Percentiles rank a stretch among this genome's conserved stretches.
Evolutionary conservation across 2,797 vertebrate genomes (phyloP).

Genomic region (Girardinus metallicus): DNA sequence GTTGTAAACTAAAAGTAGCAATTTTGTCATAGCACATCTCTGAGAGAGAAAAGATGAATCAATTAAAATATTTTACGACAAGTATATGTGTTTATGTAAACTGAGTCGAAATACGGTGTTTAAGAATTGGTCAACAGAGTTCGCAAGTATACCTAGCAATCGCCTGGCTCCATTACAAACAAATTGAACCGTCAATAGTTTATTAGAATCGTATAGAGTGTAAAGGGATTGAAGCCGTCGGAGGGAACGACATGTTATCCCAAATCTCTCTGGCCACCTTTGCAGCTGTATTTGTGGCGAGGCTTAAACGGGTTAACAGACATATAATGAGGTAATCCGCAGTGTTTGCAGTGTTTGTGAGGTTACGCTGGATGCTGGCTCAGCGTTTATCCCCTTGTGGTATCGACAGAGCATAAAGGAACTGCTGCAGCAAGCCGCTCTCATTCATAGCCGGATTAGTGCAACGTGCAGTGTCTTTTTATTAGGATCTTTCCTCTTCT

Average conservation of each 20-base stretch:
- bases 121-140: background rate
- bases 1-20: background rate
- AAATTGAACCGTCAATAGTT: background rate
- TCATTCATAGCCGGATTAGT: constrained; percentile 83
- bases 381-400: constrained; percentile 75
- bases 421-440: constrained; percentile 76
- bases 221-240: constrained; percentile 1
- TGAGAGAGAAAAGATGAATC: background rate
- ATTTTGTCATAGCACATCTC: background rate
- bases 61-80: background rate
- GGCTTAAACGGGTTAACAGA: constrained; percentile 69
- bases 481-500: constrained; percentile 30
- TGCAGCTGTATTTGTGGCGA: constrained; percentile 15
- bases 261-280: constrained; percentile 17
- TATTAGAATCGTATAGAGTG: background rate
- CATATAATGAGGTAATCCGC: constrained; percentile 67
- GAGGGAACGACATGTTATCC: constrained; percentile 33
- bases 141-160: background rate
- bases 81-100: background rate
- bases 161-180: background rate
- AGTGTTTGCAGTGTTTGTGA: constrained; percentile 53
- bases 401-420: constrained; percentile 80
- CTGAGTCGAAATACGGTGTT: background rate
- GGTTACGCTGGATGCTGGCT: constrained; percentile 69
- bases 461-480: constrained; percentile 59